A percentile compares a stretch with the other conserved stretches of the same genome.
Evolutionary conservation across 2,888 invertebrate species (phyloP).

Genomic region (Xestia xanthographa): DNA sequence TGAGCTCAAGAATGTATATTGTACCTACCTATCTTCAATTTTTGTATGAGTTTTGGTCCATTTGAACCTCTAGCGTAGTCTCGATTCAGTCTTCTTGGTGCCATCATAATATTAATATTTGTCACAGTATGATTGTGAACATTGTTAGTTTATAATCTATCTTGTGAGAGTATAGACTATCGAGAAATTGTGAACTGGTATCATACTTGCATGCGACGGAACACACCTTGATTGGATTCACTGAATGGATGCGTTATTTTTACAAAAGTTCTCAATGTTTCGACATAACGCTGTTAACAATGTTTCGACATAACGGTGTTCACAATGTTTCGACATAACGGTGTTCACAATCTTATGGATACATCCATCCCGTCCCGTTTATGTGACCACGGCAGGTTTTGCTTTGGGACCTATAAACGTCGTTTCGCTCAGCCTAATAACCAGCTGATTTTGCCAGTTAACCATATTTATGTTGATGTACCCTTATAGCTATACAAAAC

Average conservation of each 20-base stretch:
- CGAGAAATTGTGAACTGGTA: background rate
- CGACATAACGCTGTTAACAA: no score
- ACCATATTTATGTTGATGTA: background rate
- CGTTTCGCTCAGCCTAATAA: background rate
- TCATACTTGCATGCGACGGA: background rate
- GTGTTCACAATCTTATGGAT: background rate
- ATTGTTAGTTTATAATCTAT: background rate
- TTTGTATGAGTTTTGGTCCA: background rate
- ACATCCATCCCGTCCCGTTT: background rate
- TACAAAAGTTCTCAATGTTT: background rate
- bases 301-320: background rate
- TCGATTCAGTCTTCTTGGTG: constrained; percentile 5
- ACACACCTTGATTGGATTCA: background rate
- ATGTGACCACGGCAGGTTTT: background rate
- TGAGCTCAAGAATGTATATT: background rate
- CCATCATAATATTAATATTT: background rate
- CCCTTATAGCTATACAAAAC: constrained; percentile 1
- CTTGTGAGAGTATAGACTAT: background rate
- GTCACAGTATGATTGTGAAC: background rate
- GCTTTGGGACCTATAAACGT: background rate
- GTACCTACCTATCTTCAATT: background rate
- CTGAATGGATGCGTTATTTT: background rate
- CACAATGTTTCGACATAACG: background rate
- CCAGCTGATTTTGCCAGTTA: background rate
- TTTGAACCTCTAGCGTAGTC: background rate